These are phyloP conservation scores for Drosophila watanabei DNA, from an alignment of 1,140 invertebrate species.

Conservation along the genomic window DNA sequence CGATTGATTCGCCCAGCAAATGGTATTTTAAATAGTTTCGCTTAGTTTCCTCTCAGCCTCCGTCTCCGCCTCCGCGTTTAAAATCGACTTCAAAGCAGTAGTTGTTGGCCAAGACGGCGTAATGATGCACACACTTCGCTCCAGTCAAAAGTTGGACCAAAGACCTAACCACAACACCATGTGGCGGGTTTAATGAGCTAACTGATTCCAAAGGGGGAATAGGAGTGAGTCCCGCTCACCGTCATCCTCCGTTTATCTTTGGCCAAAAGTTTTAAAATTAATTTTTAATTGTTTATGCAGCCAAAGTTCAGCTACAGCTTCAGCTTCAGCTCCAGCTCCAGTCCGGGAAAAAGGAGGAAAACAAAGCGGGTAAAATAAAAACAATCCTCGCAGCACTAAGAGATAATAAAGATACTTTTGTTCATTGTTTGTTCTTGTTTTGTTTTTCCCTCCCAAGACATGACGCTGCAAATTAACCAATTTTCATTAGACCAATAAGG, in stretches of 20 bases:
- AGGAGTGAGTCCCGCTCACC: conserved; percentile 11
- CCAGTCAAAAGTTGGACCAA: conserved; percentile 7
- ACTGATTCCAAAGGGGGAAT: conserved; percentile 22
- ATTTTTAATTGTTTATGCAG: conserved; percentile 74
- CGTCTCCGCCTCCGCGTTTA: conserved; percentile 13
- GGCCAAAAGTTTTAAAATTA: conserved; percentile 70
- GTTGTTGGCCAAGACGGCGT: conserved; percentile 29
- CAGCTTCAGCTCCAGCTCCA: conserved; percentile 16
- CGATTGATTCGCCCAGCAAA: conserved; percentile 74
- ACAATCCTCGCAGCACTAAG: conserved; percentile 25
- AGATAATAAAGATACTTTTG: conserved; percentile 43
- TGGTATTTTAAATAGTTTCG: conserved; percentile 82
- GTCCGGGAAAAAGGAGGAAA: conserved; percentile 3
- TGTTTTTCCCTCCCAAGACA: conserved; percentile 1
- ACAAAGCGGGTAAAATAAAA: conserved; percentile 36
- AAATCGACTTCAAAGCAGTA: conserved; percentile 36
- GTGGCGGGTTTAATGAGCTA: conserved; percentile 76
- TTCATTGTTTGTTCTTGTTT: conserved; percentile 19
- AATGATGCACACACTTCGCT: conserved; percentile 50
- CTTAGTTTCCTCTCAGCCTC: conserved; percentile 26
- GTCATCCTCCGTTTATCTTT: conserved; percentile 52
- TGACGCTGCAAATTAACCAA: conserved; percentile 17
- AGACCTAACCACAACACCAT: conserved; percentile 44
- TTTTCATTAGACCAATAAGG: conserved; percentile 23
- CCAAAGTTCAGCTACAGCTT: conserved; percentile 44